phyloP scores from a whole-genome alignment of 1,140 invertebrate species.

The Drosophila guanche region DNA sequence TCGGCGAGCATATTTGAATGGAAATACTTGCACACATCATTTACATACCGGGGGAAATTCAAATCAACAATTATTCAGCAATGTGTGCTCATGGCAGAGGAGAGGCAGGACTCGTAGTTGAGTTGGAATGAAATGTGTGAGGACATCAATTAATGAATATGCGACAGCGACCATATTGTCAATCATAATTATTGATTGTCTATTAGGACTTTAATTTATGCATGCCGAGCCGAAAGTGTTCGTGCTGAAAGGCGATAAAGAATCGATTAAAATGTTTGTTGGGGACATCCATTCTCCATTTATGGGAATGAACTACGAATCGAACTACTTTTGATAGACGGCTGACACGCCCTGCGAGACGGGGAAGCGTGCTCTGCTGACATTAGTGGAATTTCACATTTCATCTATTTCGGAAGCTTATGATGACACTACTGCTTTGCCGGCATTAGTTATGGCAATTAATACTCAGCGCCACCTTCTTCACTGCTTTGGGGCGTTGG shows the following conservation, averaged over 20 bases:
- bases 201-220: slow-evolving; percentile 72
- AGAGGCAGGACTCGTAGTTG: slow-evolving; percentile 6
- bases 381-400: slow-evolving; percentile 48
- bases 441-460: slow-evolving; percentile 58
- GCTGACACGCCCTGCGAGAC: slow-evolving; percentile 12
- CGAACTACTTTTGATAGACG: background rate
- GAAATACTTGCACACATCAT: slow-evolving; percentile 1
- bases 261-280: slow-evolving; percentile 74
- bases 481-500: slow-evolving; percentile 13
- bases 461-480: slow-evolving; percentile 23
- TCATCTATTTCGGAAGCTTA: slow-evolving; percentile 53
- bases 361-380: slow-evolving; percentile 49
- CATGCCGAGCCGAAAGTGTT: slow-evolving; percentile 44
- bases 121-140: slow-evolving; percentile 37
- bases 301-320: slow-evolving; percentile 20
- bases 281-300: slow-evolving; percentile 54
- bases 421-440: slow-evolving; percentile 41
- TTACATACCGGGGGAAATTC: slow-evolving; percentile 14
- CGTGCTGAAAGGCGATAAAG: slow-evolving; percentile 78
- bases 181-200: slow-evolving; percentile 80
- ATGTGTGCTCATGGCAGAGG: slow-evolving; percentile 9
- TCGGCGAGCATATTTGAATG: slow-evolving; percentile 8
- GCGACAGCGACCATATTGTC: slow-evolving; percentile 52
- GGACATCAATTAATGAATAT: slow-evolving; percentile 51
- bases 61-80: slow-evolving; percentile 16